Evolutionary conservation across 2,113 vertebrate species (phyloP), one percentile per base, ranked within the genome.

Genomic region (Dryoscopus gambensis): DNA sequence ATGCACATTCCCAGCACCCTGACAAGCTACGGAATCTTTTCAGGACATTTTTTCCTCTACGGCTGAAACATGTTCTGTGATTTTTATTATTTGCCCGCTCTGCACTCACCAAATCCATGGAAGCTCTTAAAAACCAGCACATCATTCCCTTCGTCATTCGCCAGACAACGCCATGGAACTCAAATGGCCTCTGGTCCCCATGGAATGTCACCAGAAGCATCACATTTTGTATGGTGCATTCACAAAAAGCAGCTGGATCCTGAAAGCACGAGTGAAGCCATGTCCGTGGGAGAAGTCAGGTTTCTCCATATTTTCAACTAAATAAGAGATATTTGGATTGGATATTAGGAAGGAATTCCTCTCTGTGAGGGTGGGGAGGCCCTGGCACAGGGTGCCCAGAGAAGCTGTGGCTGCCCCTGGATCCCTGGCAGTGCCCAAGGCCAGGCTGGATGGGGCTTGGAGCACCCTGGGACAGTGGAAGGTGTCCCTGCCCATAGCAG

Each of bases 211-310:
- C 22, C 74, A 82, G 37, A 67, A 63, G 20, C n/a, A 50, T 11
- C 46, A 37, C 15, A 10, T 70, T 57, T 37, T 21, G 4, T 15
- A 33, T 13, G 5, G 67, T 7, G 5, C 30, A 11, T 6, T 19
- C 28, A 47, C 25, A 64, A 46, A 64, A 79, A 89, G 14, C 46
- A 68, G 11, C 9, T 15, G 21, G 19, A 65, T 22, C 13, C 20
- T 4, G 5, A 47, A 87, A 81, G 15, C 24, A 8, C 0, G 0
- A 81, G 16, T 10, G 11, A 40, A 9, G 1, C 28, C 22, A 5
- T 0, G 0, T 7, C n/a, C 17, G 16, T 17, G 13, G 25, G 5
- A 69, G 7, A 73, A 80, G 17, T 5, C 25, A 17, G 6, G 27
- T 21, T 13, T 14, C 59, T 55, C 49, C 5, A 1, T 5, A 12